Conservation (phyloP, 1,140 invertebrate species). For the Ostrea edulis region DNA sequence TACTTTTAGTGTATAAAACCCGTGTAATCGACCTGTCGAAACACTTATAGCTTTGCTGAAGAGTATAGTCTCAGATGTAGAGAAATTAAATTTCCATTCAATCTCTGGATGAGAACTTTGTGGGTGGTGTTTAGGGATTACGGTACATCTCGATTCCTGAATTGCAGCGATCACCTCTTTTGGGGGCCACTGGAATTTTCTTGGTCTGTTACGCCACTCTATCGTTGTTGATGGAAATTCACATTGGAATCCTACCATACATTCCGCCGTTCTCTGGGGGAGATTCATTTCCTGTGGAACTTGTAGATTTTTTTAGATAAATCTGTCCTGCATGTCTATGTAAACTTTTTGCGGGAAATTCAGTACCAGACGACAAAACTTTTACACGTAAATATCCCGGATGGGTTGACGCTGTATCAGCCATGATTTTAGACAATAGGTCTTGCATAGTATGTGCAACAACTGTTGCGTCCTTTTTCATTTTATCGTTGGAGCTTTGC, state of each 20-base stretch:
- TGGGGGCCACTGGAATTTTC: constrained; percentile 44
- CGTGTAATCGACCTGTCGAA: constrained; percentile 2
- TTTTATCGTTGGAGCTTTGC: background rate
- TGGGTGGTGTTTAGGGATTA: constrained; percentile 41
- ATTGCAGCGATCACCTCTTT: background rate
- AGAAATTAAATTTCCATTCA: constrained; percentile 52
- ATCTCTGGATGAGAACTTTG: constrained; percentile 10
- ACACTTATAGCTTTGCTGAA: background rate
- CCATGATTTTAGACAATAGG: background rate
- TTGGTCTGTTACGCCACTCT: constrained; percentile 38
- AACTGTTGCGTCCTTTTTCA: background rate
- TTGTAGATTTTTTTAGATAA: background rate
- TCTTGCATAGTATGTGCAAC: background rate
- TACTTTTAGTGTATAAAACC: constrained; percentile 48
- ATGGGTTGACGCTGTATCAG: background rate
- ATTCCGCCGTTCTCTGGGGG: too few species aligned
- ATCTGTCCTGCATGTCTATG: background rate
- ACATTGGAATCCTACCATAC: background rate
- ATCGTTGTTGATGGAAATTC: constrained; percentile 37
- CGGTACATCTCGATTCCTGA: constrained; percentile 16
- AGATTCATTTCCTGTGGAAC: background rate
- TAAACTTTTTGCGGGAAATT: background rate
- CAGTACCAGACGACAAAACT: background rate
- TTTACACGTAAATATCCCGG: background rate
- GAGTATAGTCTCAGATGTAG: constrained; percentile 34